Evolutionary conservation across 2,797 vertebrate genomes (phyloP), one percentile per base, ranked within the genome.

Genomic region (Pangasius larnaudii): DNA sequence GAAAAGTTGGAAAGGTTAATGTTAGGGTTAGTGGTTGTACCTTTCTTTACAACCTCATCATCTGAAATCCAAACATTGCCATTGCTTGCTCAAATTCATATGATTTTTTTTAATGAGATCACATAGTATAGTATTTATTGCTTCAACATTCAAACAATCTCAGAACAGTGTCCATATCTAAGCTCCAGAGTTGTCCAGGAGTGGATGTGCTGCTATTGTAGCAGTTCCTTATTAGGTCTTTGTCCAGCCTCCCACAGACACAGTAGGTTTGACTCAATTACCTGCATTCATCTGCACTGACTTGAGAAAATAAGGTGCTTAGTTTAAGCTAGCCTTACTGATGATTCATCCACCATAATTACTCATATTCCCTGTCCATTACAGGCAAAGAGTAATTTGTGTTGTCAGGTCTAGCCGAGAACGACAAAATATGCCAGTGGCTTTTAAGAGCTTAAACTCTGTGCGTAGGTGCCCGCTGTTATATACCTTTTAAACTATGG

Each of bases 341-440:
- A 84, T 90, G 85, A 90, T 90, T 88, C 78, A 89, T 85, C 59
- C 67, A 46, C 80, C 77, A 86, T 74, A 87, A 87, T 90, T 89
- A 82, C 58, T 83, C 56, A 88, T 88, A 77, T 85, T 83, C 58
- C 78, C 58, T 86, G 80, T 74, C 86, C 78, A 78, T 89, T 86
- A 83, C 24, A 87, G 27, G 67, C 42, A 74, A 85, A 80, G 65
- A 90, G 49, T 81, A 49, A 88, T 88, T 85, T 63, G 77, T 58
- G 59, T 58, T 51, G 72, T 85, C 49, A 74, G 84, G 75, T 80
- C 77, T 72, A 85, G 87, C 63, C 16, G 65, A 85, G 75, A 61
- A 56, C 13, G 75, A 84, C 83, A 36, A 85, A 88, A 88, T 85
- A 81, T 72, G 65, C 13, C 65, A 86, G 65, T 14, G 19, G 63